phyloP scores from a whole-genome alignment of 2,113 vertebrate species.

The Gymnocephalus cernua region DNA sequence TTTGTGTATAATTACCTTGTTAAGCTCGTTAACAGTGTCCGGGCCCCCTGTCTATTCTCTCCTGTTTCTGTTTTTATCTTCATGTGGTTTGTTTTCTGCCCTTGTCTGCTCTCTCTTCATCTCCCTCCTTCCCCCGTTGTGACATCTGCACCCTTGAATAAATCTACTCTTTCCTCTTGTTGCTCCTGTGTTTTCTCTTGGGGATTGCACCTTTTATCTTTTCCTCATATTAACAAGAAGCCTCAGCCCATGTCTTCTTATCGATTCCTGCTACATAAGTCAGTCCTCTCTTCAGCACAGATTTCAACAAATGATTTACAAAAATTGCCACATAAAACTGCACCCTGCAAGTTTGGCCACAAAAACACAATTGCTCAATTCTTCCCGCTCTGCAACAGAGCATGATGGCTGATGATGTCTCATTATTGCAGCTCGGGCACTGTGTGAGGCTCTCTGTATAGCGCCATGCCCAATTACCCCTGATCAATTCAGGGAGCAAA shows the following conservation, averaged over 20 bases:
- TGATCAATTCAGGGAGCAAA: conserved; percentile 60
- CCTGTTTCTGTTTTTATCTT: conserved; percentile 39
- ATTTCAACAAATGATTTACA: conserved; percentile 51
- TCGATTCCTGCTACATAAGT: conserved; percentile 31
- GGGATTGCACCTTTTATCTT: conserved; percentile 63
- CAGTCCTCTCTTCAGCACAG: conserved; percentile 20
- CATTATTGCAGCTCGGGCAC: conserved; percentile 58
- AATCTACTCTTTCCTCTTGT: conserved; percentile 60
- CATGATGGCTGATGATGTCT: conserved; percentile 47
- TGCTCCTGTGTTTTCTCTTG: conserved; percentile 59
- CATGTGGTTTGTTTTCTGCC: conserved; percentile 19
- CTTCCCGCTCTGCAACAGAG: conserved; percentile 50
- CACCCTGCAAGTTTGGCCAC: conserved; percentile 29
- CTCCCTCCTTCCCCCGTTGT: conserved; percentile 25
- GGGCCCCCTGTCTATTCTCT: conserved; percentile 44
- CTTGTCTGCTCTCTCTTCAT: conserved; percentile 24
- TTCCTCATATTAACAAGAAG: conserved; percentile 52
- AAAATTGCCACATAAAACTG: background rate
- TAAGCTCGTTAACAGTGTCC: conserved; percentile 72
- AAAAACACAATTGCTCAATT: conserved; percentile 42
- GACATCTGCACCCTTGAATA: conserved; percentile 64
- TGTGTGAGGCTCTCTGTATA: conserved; percentile 40
- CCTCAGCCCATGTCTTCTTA: conserved; percentile 37
- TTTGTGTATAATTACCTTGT: conserved; percentile 75
- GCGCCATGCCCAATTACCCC: conserved; percentile 56